phyloP scores from a whole-genome alignment of 2,888 invertebrate genomes.

The Sinodicranocentrus sp. region DNA sequence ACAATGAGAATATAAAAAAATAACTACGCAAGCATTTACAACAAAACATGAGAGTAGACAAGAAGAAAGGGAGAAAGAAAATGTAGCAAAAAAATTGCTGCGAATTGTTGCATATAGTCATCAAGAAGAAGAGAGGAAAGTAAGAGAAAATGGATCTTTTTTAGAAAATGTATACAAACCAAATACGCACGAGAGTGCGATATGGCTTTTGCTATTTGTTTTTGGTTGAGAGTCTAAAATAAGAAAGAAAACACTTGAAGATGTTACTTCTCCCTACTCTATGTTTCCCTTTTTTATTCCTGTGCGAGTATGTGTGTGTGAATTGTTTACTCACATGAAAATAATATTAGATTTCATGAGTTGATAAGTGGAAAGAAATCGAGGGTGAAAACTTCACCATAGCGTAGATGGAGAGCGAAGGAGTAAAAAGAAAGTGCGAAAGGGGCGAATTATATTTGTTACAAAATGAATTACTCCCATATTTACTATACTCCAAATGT shows the following conservation, averaged over 20 bases:
- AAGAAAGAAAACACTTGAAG: neutral
- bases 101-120: constrained; percentile 45
- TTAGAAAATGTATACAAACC: neutral
- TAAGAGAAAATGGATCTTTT: constrained; percentile 4
- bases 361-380: constrained; percentile 77
- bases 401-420: constrained; percentile 33
- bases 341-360: constrained; percentile 75
- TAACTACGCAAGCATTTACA: neutral
- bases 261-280: neutral
- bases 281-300: neutral
- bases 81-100: constrained; percentile 26
- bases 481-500: neutral
- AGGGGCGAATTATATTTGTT: constrained; percentile 5
- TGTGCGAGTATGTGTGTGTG: constrained; percentile 28
- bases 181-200: constrained; percentile 14
- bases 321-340: constrained; percentile 69
- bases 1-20: constrained; percentile 24
- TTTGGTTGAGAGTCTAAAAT: constrained; percentile 22
- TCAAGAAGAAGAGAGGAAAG: constrained; percentile 28
- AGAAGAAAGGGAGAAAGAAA: constrained; percentile 13
- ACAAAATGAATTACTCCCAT: constrained; percentile 40
- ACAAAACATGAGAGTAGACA: constrained; percentile 4
- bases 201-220: constrained; percentile 6
- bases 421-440: constrained; percentile 21
- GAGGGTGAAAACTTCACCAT: constrained; percentile 72